Evolutionary conservation across 1,140 invertebrate genomes (phyloP).

Genomic region (Acromyrmex echinatior): DNA sequence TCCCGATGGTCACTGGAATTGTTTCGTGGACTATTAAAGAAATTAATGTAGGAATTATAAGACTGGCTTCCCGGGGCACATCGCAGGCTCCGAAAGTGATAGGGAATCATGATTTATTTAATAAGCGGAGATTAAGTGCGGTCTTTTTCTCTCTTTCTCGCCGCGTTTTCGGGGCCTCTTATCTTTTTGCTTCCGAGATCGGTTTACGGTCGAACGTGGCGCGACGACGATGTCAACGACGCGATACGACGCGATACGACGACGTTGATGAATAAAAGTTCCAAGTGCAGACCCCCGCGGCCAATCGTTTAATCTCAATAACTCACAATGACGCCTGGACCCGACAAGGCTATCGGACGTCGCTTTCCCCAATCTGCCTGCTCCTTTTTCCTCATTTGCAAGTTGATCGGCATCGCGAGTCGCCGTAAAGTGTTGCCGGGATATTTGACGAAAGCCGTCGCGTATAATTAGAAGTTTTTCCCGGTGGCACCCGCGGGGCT

Average conservation of each 20-base stretch:
- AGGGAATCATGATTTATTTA: constrained; percentile 74
- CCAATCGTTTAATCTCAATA: constrained; percentile 78
- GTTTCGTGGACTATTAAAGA: constrained; percentile 70
- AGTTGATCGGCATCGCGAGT: constrained; percentile 59
- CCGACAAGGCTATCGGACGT: constrained; percentile 66
- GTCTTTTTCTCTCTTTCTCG: background rate
- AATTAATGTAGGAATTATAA: constrained; percentile 76
- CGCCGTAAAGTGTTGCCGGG: constrained; percentile 57
- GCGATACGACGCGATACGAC: constrained; percentile 65
- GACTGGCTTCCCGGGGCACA: constrained; percentile 55
- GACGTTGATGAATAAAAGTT: constrained; percentile 72
- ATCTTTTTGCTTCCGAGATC: constrained; percentile 63
- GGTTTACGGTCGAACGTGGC: constrained; percentile 65
- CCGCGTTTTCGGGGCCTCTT: constrained; percentile 12
- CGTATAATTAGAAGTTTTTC: constrained; percentile 71
- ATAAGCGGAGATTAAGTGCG: constrained; percentile 72
- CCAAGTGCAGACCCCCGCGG: constrained; percentile 10
- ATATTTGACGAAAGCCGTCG: constrained; percentile 64
- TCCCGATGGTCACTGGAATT: constrained; percentile 45
- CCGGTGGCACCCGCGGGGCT: constrained; percentile 43
- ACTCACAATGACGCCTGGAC: constrained; percentile 65
- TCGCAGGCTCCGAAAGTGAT: constrained; percentile 59
- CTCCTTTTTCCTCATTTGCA: constrained; percentile 66
- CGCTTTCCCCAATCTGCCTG: constrained; percentile 27
- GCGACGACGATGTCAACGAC: constrained; percentile 70